phyloP scores from a whole-genome alignment of 1,140 invertebrate species.

The Helicorthomorpha holstii region DNA sequence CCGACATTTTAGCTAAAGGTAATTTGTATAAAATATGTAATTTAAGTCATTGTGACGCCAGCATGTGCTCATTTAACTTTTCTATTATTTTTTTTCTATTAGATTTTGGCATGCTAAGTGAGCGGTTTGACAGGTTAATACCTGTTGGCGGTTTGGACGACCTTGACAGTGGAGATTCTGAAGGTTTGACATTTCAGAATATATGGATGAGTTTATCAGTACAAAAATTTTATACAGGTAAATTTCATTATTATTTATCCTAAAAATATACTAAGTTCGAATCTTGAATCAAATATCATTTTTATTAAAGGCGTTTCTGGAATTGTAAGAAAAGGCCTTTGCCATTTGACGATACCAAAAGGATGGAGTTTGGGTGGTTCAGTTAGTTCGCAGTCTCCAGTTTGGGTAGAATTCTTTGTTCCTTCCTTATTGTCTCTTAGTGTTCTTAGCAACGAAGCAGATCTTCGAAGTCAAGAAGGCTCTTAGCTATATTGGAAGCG shows the following conservation, averaged over 20 bases:
- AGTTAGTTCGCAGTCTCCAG: slow-evolving; percentile 48
- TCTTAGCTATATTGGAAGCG: no score
- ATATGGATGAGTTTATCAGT: slow-evolving; percentile 25
- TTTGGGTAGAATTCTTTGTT: slow-evolving; percentile 38
- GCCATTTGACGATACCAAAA: slow-evolving; percentile 56
- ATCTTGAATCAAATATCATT: slow-evolving; percentile 7
- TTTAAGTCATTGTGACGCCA: not conserved
- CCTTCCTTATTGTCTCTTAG: not conserved
- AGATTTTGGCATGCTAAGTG: slow-evolving; percentile 22
- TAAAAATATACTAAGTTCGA: no score
- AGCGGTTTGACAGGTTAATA: slow-evolving; percentile 20
- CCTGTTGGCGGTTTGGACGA: slow-evolving; percentile 19
- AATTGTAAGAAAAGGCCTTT: slow-evolving; percentile 45
- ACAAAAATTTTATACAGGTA: slow-evolving; percentile 23
- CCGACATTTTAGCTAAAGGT: not conserved
- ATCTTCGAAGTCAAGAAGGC: no score
- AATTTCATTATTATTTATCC: not conserved
- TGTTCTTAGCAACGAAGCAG: not conserved
- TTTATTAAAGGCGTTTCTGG: slow-evolving; percentile 39
- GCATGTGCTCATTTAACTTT: not conserved
- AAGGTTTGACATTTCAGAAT: slow-evolving; percentile 19
- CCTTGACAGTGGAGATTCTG: slow-evolving; percentile 11
- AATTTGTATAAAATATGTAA: not conserved
- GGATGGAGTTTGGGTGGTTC: slow-evolving; percentile 64
- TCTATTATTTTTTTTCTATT: slow-evolving; percentile 3